Evolutionary conservation across 2,113 vertebrate species (phyloP), one percentile per base, ranked within the genome.

Genomic region (Scopus umbretta): DNA sequence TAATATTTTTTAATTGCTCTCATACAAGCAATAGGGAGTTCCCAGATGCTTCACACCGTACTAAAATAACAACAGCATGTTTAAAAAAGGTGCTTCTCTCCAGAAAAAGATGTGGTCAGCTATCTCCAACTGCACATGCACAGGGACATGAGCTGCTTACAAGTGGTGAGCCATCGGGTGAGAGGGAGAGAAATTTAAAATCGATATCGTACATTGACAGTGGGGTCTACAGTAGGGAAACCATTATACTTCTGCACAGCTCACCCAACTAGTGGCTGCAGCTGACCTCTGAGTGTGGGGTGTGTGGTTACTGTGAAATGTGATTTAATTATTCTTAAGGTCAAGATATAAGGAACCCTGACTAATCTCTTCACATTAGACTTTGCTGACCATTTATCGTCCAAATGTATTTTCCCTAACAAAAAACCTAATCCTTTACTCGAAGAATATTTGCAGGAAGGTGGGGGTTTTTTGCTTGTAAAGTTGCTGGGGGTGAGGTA

Each of bases 1-100:
- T 36, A 2, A 29, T 59, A 19, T 45, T 83, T 86, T 86, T 29
- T 59, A 10, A 27, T 79, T 55, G 36, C 29, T 47, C n/a, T 65
- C 4, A 0, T 19, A 25, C 0, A 1, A 76, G 29, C 26, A 23
- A 9, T 2, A 8, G 42, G 27, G 52, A 76, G 4, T 15, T 58
- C 38, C 21, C 65, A 45, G 45, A 12, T 63, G 22, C 50, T 65
- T 73, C 80, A 30, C 34, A 0, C 42, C 1, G 1, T 9, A 3
- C 59, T 65, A 30, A 81, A 74, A 30, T 34, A 83, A 30, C 34
- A 67, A 6, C 13, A 25, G 13, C 42, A 43, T 50, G 22, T 50
- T 70, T 52, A 19, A 34, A 86, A 72, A 12, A 17, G 21, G 45
- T 11, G 11, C 11, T 32, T 72, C 3, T 18, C 43, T 38, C 20